Evolutionary conservation across 35 echinoderm and acorn worm species (phyloP).

Genomic region (Amphiura filiformis): DNA sequence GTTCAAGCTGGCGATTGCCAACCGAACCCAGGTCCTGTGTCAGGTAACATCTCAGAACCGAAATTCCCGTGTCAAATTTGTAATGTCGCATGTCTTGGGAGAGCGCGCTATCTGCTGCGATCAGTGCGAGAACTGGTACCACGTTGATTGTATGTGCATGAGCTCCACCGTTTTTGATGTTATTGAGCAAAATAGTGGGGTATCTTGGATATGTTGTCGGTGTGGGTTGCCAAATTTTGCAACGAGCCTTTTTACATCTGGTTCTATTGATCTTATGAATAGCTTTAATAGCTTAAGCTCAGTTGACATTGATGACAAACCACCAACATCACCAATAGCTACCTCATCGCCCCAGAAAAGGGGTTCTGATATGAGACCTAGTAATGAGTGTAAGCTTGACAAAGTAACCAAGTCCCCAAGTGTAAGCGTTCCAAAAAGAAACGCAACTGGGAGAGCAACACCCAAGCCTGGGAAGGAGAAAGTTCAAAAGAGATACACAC

Average conservation of each 20-base stretch:
- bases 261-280: not conserved
- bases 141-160: not conserved
- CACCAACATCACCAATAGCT: not conserved
- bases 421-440: too few species aligned
- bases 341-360: not conserved
- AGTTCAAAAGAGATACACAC: not conserved
- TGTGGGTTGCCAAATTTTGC: not conserved
- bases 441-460: not conserved
- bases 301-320: not conserved
- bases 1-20: not conserved
- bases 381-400: not conserved
- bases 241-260: not conserved
- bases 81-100: not conserved
- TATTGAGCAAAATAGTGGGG: not conserved
- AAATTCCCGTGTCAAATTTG: not conserved
- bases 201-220: not conserved
- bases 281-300: not conserved
- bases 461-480: not conserved
- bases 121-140: not conserved
- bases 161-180: not conserved
- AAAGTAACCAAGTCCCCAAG: not conserved
- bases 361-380: not conserved
- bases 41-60: not conserved
- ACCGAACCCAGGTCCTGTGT: not conserved
- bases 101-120: not conserved